Conservation (phyloP, 2,888 invertebrate species). For the Ischnura elegans region DNA sequence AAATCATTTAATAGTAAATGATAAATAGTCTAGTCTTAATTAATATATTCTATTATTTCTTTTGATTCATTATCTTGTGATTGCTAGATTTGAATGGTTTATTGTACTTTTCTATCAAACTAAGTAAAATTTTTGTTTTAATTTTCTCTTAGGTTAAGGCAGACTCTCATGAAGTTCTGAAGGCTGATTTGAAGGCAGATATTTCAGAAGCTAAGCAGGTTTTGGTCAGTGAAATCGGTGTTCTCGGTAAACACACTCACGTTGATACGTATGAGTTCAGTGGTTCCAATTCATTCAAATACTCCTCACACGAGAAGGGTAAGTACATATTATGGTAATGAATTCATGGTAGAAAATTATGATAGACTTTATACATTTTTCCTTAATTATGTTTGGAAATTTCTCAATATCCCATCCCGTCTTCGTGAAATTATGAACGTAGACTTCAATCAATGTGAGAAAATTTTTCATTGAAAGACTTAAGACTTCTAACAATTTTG, state of each 20-base stretch:
- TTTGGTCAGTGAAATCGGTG: background rate
- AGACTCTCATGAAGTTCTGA: constrained; percentile 54
- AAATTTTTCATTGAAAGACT: background rate
- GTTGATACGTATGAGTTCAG: constrained; percentile 33
- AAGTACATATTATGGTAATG: background rate
- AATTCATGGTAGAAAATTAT: background rate
- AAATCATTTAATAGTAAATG: too few species aligned
- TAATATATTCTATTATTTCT: too few species aligned
- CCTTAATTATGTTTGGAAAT: too few species aligned
- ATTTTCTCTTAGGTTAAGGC: constrained; percentile 32
- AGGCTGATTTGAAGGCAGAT: background rate
- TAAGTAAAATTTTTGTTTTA: too few species aligned
- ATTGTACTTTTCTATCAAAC: too few species aligned
- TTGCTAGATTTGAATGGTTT: too few species aligned
- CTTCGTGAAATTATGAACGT: too few species aligned
- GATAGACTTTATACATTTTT: too few species aligned
- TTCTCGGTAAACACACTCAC: constrained; percentile 53
- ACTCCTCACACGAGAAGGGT: constrained; percentile 64
- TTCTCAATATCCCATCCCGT: too few species aligned
- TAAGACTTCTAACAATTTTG: too few species aligned
- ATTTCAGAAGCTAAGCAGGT: constrained; percentile 7
- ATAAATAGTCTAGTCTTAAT: too few species aligned
- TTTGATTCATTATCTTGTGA: too few species aligned
- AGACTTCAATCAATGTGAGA: background rate
- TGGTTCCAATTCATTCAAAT: constrained; percentile 42